Evolutionary conservation across 1,140 invertebrate species (phyloP), one percentile per base, ranked within the genome.

Genomic region (Zaprionus inermis): DNA sequence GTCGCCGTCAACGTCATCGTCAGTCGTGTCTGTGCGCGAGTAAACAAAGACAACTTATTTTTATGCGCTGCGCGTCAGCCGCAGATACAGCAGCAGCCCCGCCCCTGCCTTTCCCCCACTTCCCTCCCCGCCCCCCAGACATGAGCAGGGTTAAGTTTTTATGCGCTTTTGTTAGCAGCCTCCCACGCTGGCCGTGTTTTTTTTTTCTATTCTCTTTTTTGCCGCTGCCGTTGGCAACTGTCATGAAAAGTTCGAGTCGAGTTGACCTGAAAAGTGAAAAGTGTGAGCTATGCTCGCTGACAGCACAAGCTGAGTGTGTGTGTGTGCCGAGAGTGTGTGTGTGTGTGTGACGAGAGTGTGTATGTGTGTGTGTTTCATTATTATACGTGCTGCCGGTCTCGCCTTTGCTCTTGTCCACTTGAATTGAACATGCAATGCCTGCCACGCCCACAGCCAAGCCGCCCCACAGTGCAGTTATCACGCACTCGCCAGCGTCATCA

Each of bases 41-140:
- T 66, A 82, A 72, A 85, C 81, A 85, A 85, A 75, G 82, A 79
- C 83, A 88, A 82, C 83, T 88, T 85, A 85, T 85, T 88, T 85
- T 88, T 88, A 85, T 85, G 83, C 72, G 69, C 74, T 79, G 78
- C 76, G 83, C 79, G 82, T 88, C 82, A 88, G 75, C 64, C 68
- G 79, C 83, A 85, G 81, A 72, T 38, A 41, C 28, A 46, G 24
- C 18, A 65, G 46, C 67, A 76, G 58, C 56, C 51, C 32, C 34
- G 18, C 58, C 18, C 56, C 54, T 20, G n/a, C 36, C 20, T 44
- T 59, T 22, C n/a, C 32, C 22, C 9, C n/a, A n/a, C n/a, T n/a
- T n/a, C 54, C 24, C 52, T 32, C 12, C 16, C 38, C 14, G 41
- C 12, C 4, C 36, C 61, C 36, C 46, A 32, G 65, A 64, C 70